phyloP scores from a whole-genome alignment of 2,888 invertebrate species.

The Cantharis rufa region DNA sequence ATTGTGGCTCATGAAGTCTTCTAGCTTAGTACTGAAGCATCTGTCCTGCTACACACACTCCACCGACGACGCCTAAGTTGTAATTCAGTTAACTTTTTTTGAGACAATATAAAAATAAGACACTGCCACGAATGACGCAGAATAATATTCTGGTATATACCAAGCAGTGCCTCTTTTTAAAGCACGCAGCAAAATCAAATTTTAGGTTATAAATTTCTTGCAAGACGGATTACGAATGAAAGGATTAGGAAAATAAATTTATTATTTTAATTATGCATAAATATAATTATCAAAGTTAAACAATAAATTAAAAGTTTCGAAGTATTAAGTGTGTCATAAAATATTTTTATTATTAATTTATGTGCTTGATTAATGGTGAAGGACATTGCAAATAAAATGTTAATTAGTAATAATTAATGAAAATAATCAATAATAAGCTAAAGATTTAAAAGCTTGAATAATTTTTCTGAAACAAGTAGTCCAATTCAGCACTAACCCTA shows the following conservation, averaged over 20 bases:
- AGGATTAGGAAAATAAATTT: not conserved
- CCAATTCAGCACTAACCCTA: constrained; percentile 43
- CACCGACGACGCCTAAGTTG: constrained; percentile 13
- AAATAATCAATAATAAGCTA: constrained; percentile 27
- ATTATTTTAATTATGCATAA: not conserved
- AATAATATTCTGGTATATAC: not conserved
- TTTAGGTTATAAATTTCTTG: not conserved
- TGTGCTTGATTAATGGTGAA: constrained; percentile 2
- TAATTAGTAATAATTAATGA: constrained; percentile 24
- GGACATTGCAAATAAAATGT: constrained; percentile 4
- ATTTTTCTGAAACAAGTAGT: constrained; percentile 31
- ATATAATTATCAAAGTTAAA: not conserved
- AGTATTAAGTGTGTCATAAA: not conserved
- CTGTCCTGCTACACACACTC: constrained; percentile 18
- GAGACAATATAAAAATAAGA: not conserved
- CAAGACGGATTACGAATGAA: not conserved
- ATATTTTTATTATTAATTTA: not conserved
- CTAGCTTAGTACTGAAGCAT: constrained; percentile 29
- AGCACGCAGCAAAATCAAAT: not conserved
- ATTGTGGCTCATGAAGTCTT: constrained; percentile 48
- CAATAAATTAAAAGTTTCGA: not conserved
- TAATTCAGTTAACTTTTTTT: constrained; percentile 27
- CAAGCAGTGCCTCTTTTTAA: not conserved
- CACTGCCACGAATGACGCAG: not conserved
- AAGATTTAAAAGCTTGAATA: constrained; percentile 18